Conservation (phyloP, 1,140 invertebrate genomes). For the Drosophila busckii region DNA sequence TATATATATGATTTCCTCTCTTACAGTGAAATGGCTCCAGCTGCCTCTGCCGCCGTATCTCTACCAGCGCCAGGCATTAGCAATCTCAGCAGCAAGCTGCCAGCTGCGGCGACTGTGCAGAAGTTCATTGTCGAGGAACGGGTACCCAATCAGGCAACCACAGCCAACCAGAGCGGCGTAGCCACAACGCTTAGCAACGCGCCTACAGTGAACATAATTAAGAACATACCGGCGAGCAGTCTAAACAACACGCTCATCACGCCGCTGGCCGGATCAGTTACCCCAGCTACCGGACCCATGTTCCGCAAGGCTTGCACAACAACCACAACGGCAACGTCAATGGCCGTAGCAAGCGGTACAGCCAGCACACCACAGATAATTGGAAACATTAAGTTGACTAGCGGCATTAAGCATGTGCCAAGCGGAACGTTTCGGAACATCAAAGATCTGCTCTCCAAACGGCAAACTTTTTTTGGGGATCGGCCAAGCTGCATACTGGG, state of each 20-base stretch:
- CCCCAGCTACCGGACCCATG: constrained; percentile 29
- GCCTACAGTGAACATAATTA: constrained; percentile 63
- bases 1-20: no score
- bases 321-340: constrained; percentile 7
- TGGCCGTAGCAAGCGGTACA: background rate
- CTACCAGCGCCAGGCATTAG: constrained; percentile 4
- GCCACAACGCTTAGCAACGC: constrained; percentile 46
- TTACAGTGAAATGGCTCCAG: no score
- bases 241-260: constrained; percentile 61
- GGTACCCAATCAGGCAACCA: constrained; percentile 22
- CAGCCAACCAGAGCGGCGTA: constrained; percentile 1
- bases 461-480: constrained; percentile 71
- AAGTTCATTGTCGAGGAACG: constrained; percentile 59
- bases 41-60: background rate
- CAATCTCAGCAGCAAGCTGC: constrained; percentile 23
- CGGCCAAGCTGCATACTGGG: constrained; percentile 48
- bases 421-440: constrained; percentile 61
- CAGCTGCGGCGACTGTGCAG: constrained; percentile 35
- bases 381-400: constrained; percentile 65
- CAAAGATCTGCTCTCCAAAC: constrained; percentile 72
- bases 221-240: constrained; percentile 63
- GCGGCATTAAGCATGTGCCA: constrained; percentile 60
- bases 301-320: constrained; percentile 43
- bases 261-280: constrained; percentile 26
- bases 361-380: constrained; percentile 42